Evolutionary conservation across 30 jellyfish, hydroid and myxozoan species (phyloP).

Genomic region (Pseudorhiza aurosa): DNA sequence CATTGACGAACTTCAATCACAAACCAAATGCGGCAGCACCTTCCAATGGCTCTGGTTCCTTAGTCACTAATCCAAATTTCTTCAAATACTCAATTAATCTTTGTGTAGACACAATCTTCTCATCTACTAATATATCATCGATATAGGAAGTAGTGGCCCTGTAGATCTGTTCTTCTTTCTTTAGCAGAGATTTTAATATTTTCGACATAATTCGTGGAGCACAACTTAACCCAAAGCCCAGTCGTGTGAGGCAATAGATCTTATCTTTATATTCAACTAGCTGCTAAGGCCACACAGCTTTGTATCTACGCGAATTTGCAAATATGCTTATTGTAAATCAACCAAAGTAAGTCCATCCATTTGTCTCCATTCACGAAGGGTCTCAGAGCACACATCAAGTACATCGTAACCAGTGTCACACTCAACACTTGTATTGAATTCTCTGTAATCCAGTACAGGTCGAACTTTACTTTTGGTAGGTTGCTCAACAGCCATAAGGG

Average conservation of each 20-base stretch:
- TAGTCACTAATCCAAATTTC: conserved; percentile 25
- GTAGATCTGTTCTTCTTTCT: neutral
- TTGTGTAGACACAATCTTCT: neutral
- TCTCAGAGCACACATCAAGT: conserved; percentile 17
- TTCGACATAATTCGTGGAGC: conserved; percentile 14
- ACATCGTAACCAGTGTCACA: conserved; percentile 11
- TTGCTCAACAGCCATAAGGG: conserved; percentile 2
- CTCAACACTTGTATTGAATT: neutral
- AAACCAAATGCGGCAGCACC: conserved; percentile 37
- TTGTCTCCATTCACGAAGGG: conserved; percentile 5
- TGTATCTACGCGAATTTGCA: conserved; percentile 27
- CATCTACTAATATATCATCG: conserved; percentile 19
- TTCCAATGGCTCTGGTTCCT: conserved; percentile 48
- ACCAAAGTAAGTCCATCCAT: neutral
- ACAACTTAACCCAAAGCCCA: conserved; percentile 38
- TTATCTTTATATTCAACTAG: conserved; percentile 1
- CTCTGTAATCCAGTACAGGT: conserved; percentile 9
- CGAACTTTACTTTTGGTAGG: conserved; percentile 1
- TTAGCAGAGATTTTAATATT: neutral
- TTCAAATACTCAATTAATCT: conserved; percentile 3
- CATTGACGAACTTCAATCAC: conserved; percentile 3
- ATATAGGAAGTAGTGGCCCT: conserved; percentile 17
- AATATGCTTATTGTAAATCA: conserved; percentile 8
- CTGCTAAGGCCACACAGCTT: neutral
- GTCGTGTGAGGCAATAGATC: conserved; percentile 14